Conservation (phyloP, 2,888 invertebrate genomes). For the Rhaphigaster nebulosa region DNA sequence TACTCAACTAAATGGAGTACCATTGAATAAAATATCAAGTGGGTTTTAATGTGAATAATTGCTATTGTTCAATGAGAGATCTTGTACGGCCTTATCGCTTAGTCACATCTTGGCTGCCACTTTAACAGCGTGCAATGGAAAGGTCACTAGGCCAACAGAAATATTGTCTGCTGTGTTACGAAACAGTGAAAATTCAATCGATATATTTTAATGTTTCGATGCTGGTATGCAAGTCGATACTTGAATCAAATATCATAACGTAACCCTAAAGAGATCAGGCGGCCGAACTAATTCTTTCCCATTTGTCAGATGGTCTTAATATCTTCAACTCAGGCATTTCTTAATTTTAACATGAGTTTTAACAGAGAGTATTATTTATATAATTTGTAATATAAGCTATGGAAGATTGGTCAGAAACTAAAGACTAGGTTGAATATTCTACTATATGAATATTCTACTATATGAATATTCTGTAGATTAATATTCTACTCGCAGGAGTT, state of each 20-base stretch:
- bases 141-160: conserved; percentile 27
- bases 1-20: background rate
- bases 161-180: background rate
- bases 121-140: background rate
- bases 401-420: too few species aligned
- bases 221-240: background rate
- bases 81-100: background rate
- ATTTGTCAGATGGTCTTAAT: background rate
- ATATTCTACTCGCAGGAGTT: too few species aligned
- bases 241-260: background rate
- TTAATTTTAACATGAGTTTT: background rate
- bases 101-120: background rate
- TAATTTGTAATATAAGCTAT: background rate
- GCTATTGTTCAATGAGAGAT: conserved; percentile 1
- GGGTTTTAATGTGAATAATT: background rate
- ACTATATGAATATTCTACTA: too few species aligned
- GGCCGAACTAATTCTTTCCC: background rate
- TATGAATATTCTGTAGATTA: too few species aligned
- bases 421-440: too few species aligned
- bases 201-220: background rate
- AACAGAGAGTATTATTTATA: background rate
- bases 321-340: too few species aligned
- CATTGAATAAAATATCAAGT: background rate
- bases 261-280: background rate
- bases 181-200: background rate